Percentiles rank a stretch among this genome's conserved stretches.
phyloP scores from a whole-genome alignment of 2,888 invertebrate species.

The Philhelius pedissequus region DNA sequence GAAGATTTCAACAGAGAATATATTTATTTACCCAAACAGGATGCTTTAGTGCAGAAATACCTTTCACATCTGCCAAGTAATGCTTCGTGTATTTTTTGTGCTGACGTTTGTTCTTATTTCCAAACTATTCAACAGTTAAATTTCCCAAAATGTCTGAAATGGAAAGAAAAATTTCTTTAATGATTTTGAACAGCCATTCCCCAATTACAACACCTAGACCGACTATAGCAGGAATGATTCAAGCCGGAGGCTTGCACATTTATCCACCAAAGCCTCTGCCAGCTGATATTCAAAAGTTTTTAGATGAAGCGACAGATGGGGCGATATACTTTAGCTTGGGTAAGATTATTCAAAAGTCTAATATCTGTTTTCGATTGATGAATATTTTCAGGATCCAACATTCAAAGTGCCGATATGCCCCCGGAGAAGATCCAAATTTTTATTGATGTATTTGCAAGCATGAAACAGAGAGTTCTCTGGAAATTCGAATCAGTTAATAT shows the following conservation, averaged over 20 bases:
- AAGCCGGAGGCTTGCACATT: conserved; percentile 82
- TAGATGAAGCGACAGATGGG: conserved; percentile 78
- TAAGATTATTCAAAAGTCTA: background rate
- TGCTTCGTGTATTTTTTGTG: conserved; percentile 27
- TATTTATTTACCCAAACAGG: conserved; percentile 76
- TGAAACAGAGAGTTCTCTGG: conserved; percentile 79
- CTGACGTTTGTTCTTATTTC: background rate
- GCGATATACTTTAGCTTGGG: conserved; percentile 80
- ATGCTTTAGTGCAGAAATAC: conserved; percentile 73
- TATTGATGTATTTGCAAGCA: conserved; percentile 77
- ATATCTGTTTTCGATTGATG: background rate
- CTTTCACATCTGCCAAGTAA: conserved; percentile 74
- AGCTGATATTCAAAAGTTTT: conserved; percentile 76
- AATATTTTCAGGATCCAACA: conserved; percentile 76
- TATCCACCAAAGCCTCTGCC: conserved; percentile 76
- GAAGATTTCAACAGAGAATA: conserved; percentile 74
- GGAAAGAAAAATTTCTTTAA: conserved; percentile 79
- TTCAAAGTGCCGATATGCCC: conserved; percentile 79
- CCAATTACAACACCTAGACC: conserved; percentile 79
- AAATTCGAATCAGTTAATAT: conserved; percentile 79
- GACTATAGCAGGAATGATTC: conserved; percentile 78
- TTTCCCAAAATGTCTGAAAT: conserved; percentile 78
- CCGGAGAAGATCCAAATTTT: conserved; percentile 76
- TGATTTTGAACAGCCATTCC: conserved; percentile 80
- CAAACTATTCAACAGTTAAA: conserved; percentile 71